Evolutionary conservation across 2,888 invertebrate species (phyloP).

Genomic region (Rotaria sp.): DNA sequence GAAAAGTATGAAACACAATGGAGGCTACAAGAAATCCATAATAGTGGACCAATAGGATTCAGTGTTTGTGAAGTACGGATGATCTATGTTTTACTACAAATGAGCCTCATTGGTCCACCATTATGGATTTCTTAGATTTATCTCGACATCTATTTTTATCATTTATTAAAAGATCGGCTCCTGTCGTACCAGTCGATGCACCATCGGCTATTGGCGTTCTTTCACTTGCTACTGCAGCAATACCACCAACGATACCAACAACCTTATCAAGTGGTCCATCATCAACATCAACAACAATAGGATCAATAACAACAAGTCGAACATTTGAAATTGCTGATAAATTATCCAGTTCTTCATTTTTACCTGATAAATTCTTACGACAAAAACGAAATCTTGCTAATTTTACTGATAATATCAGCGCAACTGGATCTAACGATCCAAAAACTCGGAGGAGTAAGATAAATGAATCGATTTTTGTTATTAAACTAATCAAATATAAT

Average conservation of each 20-base stretch:
- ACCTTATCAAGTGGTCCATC: background rate
- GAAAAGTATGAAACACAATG: too few relatives aligned
- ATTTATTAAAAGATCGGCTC: conserved; percentile 67
- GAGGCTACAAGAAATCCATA: too few relatives aligned
- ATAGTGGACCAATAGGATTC: too few relatives aligned
- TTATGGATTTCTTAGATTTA: too few relatives aligned
- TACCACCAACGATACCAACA: background rate
- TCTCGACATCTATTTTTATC: conserved; percentile 83
- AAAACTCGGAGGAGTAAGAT: background rate
- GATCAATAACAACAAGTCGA: background rate
- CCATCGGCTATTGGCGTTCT: background rate
- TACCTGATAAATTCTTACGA: background rate
- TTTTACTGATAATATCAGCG: background rate
- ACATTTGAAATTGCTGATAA: background rate
- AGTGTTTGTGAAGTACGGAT: too few relatives aligned
- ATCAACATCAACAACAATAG: background rate
- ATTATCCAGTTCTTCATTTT: background rate
- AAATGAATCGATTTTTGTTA: background rate
- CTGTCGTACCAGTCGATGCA: background rate
- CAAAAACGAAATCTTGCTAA: background rate
- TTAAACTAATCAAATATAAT: background rate
- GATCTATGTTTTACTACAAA: too few relatives aligned
- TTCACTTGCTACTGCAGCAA: background rate
- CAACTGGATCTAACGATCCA: background rate
- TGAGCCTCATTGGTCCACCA: too few relatives aligned